phyloP scores from a whole-genome alignment of 2,888 invertebrate species.

The Scaptomyza cyrtandrae region DNA sequence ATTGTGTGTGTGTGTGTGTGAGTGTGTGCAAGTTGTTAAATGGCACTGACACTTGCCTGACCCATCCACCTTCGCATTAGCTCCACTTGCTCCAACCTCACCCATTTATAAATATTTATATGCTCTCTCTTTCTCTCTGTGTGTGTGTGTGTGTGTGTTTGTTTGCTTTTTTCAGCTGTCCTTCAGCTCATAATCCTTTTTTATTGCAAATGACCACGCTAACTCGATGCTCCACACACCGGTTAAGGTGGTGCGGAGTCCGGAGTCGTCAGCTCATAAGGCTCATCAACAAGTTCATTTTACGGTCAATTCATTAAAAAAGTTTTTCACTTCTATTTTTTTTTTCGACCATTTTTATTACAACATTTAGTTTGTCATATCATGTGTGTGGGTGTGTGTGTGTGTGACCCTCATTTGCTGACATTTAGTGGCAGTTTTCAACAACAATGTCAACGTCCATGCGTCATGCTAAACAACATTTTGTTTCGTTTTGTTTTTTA shows the following conservation, averaged over 20 bases:
- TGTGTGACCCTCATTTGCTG: slow-evolving; percentile 75
- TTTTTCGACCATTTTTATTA: slow-evolving; percentile 61
- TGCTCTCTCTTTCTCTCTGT: slow-evolving; percentile 23
- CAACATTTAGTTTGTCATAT: slow-evolving; percentile 71
- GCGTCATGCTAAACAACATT: slow-evolving; percentile 68
- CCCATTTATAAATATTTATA: slow-evolving; percentile 74
- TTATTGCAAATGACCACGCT: slow-evolving; percentile 79
- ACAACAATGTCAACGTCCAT: slow-evolving; percentile 71
- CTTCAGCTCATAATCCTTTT: slow-evolving; percentile 79
- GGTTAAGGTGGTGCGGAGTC: slow-evolving; percentile 28
- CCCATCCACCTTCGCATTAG: neutral
- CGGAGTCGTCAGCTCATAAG: slow-evolving; percentile 64
- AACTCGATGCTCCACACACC: slow-evolving; percentile 61
- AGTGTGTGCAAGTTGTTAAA: slow-evolving; percentile 69
- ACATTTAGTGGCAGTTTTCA: slow-evolving; percentile 77
- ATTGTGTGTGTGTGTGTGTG: slow-evolving; percentile 43
- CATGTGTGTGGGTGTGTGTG: slow-evolving; percentile 22
- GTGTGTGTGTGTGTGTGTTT: slow-evolving; percentile 22
- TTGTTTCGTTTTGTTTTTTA: slow-evolving; percentile 20
- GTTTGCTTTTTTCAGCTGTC: slow-evolving; percentile 59
- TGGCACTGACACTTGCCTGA: slow-evolving; percentile 72
- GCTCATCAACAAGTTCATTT: slow-evolving; percentile 80
- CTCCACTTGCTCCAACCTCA: neutral
- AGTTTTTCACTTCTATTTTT: slow-evolving; percentile 56
- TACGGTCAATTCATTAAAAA: slow-evolving; percentile 76